Conservation (phyloP, 1,140 invertebrate species). For the Chrysomallon squamiferum region DNA sequence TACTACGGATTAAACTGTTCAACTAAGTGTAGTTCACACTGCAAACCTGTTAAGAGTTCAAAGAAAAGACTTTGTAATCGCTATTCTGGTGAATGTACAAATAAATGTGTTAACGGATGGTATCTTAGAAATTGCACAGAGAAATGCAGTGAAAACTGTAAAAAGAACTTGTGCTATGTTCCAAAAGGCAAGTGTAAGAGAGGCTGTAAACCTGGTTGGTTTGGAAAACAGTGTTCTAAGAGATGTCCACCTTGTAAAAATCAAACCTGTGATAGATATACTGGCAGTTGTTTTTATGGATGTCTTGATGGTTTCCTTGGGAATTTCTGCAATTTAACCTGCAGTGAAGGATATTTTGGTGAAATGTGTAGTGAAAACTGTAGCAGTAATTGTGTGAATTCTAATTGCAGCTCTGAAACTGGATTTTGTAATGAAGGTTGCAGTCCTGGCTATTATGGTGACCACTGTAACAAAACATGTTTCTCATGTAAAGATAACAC, state of each 20-base stretch:
- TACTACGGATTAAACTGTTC: not conserved
- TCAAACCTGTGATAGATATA: not conserved
- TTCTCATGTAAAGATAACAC: not conserved
- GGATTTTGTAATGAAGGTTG: not conserved
- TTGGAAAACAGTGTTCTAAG: not conserved
- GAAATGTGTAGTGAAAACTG: not conserved
- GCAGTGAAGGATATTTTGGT: not conserved
- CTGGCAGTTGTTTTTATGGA: not conserved
- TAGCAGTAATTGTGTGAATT: not conserved
- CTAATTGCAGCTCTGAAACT: not conserved
- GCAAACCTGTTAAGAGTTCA: not conserved
- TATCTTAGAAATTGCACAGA: not conserved
- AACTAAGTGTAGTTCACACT: not conserved
- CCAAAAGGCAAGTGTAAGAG: not conserved
- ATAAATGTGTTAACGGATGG: not conserved
- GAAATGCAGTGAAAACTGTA: not conserved
- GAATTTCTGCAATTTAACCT: not conserved
- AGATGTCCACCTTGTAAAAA: not conserved
- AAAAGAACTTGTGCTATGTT: not conserved
- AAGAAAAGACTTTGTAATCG: not conserved
- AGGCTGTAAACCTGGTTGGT: not conserved
- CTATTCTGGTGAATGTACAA: not conserved
- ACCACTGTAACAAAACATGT: not conserved
- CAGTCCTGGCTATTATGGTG: not conserved
- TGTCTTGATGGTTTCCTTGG: constrained; percentile 2